phyloP scores from a whole-genome alignment of 2,888 invertebrate species.

The Prostheceraeus crozeri region DNA sequence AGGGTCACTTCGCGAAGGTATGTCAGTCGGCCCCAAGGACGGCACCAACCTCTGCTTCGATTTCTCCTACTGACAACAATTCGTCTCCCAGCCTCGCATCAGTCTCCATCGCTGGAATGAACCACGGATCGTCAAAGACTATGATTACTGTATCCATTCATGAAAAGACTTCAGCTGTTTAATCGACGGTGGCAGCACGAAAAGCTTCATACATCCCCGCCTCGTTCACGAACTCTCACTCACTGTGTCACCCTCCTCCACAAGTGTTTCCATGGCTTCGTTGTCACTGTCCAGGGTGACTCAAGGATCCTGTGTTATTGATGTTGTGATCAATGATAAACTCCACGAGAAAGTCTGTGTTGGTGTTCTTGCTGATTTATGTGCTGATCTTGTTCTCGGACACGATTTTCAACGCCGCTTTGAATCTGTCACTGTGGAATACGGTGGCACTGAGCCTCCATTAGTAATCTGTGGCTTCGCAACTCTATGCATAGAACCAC shows the following conservation, averaged over 20 bases:
- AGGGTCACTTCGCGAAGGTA: slow-evolving; percentile 32
- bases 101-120: no score
- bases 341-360: slow-evolving; percentile 18
- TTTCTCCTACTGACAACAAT: no score
- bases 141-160: no score
- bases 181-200: slow-evolving; percentile 33
- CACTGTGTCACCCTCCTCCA: slow-evolving; percentile 1
- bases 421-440: slow-evolving; percentile 25
- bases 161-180: no score
- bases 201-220: slow-evolving; percentile 18
- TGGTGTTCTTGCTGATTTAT: slow-evolving; percentile 9
- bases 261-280: slow-evolving; percentile 13
- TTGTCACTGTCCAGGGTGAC: not conserved
- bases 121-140: no score
- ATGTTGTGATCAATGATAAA: slow-evolving; percentile 9
- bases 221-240: slow-evolving; percentile 10
- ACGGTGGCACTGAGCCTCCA: not conserved
- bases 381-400: slow-evolving; percentile 31
- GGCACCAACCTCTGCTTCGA: slow-evolving; percentile 26
- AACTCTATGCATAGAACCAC: slow-evolving; percentile 1
- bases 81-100: no score
- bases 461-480: slow-evolving; percentile 32
- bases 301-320: not conserved
- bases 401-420: slow-evolving; percentile 13
- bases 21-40: slow-evolving; percentile 7